Evolutionary conservation across 2,113 vertebrate species (phyloP).

Genomic region (Meles meles): DNA sequence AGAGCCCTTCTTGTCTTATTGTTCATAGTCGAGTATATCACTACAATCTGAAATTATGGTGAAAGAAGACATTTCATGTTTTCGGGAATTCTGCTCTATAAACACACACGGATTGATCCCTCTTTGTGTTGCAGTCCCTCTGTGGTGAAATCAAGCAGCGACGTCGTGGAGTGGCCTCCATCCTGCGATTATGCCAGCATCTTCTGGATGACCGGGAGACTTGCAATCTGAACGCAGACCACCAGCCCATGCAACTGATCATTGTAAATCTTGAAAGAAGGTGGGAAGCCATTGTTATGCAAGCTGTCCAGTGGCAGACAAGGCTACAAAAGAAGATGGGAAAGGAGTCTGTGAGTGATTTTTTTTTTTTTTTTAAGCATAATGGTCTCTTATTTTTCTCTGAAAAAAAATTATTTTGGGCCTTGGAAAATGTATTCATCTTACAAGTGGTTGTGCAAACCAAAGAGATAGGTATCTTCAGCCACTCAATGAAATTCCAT

Average conservation of each 20-base stretch:
- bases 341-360: conserved; percentile 86
- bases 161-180: conserved; percentile 90
- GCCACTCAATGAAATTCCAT: conserved; percentile 1
- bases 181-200: conserved; percentile 94
- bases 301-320: conserved; percentile 97
- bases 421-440: conserved; percentile 11
- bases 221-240: conserved; percentile 89
- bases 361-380: conserved; percentile 28
- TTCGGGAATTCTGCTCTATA: neutral
- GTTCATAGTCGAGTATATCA: neutral
- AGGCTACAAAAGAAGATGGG: conserved; percentile 89
- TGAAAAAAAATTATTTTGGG: neutral
- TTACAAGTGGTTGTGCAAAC: conserved; percentile 6
- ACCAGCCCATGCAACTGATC: conserved; percentile 93
- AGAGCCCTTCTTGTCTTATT: neutral
- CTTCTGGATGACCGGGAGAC: conserved; percentile 92
- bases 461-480: conserved; percentile 24
- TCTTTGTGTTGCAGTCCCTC: conserved; percentile 86
- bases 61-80: neutral
- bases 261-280: conserved; percentile 96
- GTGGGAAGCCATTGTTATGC: conserved; percentile 99
- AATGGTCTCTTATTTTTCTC: neutral
- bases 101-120: neutral
- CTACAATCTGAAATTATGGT: conserved; percentile 18
- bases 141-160: conserved; percentile 92